These are phyloP conservation scores for Ochotona curzoniae DNA, from an alignment of 2,113 vertebrate genomes.

Conservation along the genomic window DNA sequence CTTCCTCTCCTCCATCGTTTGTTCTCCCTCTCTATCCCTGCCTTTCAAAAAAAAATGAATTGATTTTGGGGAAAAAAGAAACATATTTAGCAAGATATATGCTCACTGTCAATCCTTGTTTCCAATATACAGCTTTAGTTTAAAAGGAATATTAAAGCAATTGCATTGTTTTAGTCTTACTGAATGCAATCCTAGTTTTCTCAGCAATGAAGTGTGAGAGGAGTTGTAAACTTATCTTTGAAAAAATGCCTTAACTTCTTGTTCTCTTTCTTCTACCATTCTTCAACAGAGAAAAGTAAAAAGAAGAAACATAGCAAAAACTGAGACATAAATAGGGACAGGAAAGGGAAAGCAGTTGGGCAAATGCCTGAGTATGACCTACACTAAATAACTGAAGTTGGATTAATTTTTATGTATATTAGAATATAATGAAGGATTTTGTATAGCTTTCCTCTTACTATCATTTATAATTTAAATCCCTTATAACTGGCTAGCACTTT, in stretches of 20 bases:
- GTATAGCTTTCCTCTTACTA: background rate
- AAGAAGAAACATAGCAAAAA: slow-evolving; percentile 15
- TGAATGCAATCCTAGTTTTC: slow-evolving; percentile 3
- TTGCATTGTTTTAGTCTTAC: background rate
- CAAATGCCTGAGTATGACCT: background rate
- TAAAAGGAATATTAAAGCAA: background rate
- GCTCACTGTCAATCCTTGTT: background rate
- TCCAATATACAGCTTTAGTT: slow-evolving; percentile 23
- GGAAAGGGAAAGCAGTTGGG: background rate
- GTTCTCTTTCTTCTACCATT: slow-evolving; percentile 16
- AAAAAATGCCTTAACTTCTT: background rate
- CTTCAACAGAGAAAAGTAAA: background rate
- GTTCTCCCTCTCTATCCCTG: too few species aligned
- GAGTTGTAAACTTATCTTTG: slow-evolving; percentile 12
- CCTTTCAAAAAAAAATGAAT: too few species aligned
- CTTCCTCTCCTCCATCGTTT: too few species aligned
- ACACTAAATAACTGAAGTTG: background rate
- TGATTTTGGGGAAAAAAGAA: too few species aligned
- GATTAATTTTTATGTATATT: background rate
- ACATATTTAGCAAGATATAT: background rate
- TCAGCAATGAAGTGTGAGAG: background rate
- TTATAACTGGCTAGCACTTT: slow-evolving; percentile 15
- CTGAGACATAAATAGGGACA: background rate
- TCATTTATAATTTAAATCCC: slow-evolving; percentile 19
- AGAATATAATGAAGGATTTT: slow-evolving; percentile 8